These are phyloP conservation scores for Zaprionus obscuricornis DNA, from an alignment of 2,888 invertebrate genomes.

Conservation along the genomic window DNA sequence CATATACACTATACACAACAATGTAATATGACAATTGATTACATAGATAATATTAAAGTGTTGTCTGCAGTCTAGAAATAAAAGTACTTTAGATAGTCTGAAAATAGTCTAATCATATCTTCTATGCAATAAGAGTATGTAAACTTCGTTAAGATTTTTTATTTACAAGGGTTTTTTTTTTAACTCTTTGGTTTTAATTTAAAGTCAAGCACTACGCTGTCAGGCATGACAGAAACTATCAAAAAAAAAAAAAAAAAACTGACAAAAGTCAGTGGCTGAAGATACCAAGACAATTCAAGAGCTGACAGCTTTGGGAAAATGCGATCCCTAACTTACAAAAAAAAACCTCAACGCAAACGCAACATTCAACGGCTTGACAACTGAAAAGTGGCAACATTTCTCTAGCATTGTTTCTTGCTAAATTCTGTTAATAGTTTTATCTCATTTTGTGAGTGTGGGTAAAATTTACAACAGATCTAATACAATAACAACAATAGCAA, in stretches of 20 bases:
- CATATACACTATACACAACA: too few species aligned
- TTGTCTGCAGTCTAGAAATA: too few species aligned
- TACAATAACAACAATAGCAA: slow-evolving; percentile 37
- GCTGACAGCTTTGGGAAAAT: slow-evolving; percentile 74
- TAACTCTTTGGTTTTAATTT: slow-evolving; percentile 49
- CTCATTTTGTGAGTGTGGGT: slow-evolving; percentile 52
- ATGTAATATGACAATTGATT: too few species aligned
- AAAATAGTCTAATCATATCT: too few species aligned
- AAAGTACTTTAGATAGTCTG: too few species aligned
- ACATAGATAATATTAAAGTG: too few species aligned
- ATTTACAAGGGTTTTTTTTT: background rate
- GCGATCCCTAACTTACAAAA: slow-evolving; percentile 14
- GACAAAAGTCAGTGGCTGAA: slow-evolving; percentile 55
- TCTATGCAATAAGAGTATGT: background rate
- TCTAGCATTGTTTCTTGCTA: slow-evolving; percentile 73
- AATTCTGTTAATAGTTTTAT: slow-evolving; percentile 81
- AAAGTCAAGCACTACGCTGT: slow-evolving; percentile 59
- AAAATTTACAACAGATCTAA: slow-evolving; percentile 23
- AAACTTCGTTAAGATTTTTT: background rate
- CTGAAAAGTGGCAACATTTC: slow-evolving; percentile 78
- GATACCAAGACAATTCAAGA: slow-evolving; percentile 58
- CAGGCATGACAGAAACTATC: slow-evolving; percentile 70
- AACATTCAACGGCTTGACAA: slow-evolving; percentile 44
- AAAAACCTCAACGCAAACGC: slow-evolving; percentile 31
- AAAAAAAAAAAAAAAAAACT: slow-evolving; percentile 45